Base-by-base conservation (phyloP, 1,140 invertebrate species). In the Leptopilina clavipes region DNA sequence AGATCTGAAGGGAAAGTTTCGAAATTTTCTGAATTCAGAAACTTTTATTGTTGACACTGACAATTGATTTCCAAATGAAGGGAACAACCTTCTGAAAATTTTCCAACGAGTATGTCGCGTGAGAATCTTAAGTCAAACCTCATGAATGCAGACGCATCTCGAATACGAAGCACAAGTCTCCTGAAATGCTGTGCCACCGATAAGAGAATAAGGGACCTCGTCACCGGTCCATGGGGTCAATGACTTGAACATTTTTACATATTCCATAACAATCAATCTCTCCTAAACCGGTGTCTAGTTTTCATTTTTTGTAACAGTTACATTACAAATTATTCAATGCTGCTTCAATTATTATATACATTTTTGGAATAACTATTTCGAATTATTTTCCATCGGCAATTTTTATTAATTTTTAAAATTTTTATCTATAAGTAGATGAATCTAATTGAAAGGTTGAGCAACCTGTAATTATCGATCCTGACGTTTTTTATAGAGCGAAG, bases 61-160 rank as follows among this genome's bases (percentile, higher is more conserved):
- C 59, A 65, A 65, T 65, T 65, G 59, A 3, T 65, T 65, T 65
- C 25, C 22, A 65, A n/a, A 65, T 65, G 59, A 65, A 65, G 56
- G 31, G 56, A 65, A 65, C 19, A 65, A 25, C 56, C 56, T 65
- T 65, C 56, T 65, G 56, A 65, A 65, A 22, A 19, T 65, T 65
- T 65, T 65, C 56, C 11, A 65, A 65, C 56, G 22, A 65, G 22
- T 65, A 22, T 65, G 56, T 65, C 56, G 22, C 22, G 56, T 65
- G 19, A 59, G 56, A 59, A 59, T 59, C 56, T 65, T 65, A 31
- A 65, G 56, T 65, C 56, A 65, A 65, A 31, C 25, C 56, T 65
- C 14, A 65, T 48, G n/a, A 48, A 48, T 54, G 52, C 52, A 54
- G 52, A 31, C 22, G 22, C 59, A 65, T 65, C 59, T 37, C 12